Evolutionary conservation across 1,140 invertebrate genomes (phyloP).

Genomic region (Caligus rogercresseyi): DNA sequence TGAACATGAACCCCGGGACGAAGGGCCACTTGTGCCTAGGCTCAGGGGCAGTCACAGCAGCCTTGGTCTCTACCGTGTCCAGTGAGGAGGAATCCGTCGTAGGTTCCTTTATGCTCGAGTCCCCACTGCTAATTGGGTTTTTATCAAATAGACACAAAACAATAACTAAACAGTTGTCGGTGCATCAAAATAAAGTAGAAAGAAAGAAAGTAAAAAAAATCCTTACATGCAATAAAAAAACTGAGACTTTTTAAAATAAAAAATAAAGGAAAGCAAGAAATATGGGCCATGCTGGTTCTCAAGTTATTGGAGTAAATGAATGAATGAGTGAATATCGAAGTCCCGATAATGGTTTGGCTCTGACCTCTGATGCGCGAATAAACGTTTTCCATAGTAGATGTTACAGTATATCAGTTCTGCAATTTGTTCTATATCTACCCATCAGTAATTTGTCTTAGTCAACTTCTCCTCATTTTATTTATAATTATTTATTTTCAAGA

Average conservation of each 20-base stretch:
- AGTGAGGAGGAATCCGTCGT: not conserved
- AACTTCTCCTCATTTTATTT: too few relatives aligned
- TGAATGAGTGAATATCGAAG: not conserved
- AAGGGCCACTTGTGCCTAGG: constrained; percentile 53
- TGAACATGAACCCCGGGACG: constrained; percentile 69
- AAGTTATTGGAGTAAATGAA: not conserved
- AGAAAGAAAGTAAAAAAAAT: too few relatives aligned
- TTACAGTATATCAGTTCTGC: too few relatives aligned
- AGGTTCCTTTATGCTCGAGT: not conserved
- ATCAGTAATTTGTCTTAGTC: too few relatives aligned
- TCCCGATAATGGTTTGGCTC: not conserved
- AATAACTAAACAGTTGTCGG: too few relatives aligned
- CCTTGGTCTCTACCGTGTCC: not conserved
- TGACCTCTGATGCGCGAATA: too few relatives aligned
- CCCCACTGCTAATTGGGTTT: not conserved
- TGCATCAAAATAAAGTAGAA: too few relatives aligned
- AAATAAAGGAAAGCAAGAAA: not conserved
- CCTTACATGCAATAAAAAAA: too few relatives aligned
- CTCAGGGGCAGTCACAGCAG: constrained; percentile 13
- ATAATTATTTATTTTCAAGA: too few relatives aligned
- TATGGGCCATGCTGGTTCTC: not conserved
- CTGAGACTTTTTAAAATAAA: too few relatives aligned
- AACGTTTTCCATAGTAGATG: too few relatives aligned
- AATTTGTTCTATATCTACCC: too few relatives aligned
- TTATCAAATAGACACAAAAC: not conserved